Evolutionary conservation across 1,140 invertebrate species (phyloP), one percentile per base, ranked within the genome.

Genomic region (Lithobius niger): DNA sequence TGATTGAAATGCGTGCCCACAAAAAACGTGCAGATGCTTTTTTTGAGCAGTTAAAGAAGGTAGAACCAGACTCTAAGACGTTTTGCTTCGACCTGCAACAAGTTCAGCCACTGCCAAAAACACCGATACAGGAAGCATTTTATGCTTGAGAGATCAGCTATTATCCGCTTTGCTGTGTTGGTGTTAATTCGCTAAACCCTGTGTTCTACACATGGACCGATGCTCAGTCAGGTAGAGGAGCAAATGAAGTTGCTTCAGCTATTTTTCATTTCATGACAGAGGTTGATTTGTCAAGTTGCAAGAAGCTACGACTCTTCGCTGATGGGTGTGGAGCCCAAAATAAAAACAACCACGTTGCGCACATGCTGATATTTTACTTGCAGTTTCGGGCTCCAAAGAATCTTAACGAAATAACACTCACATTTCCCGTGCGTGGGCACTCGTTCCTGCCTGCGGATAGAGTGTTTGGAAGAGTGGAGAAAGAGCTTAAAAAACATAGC

Each of bases 51-150:
- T 25, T 69, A 0, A 61, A 60, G 49, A 57, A 68, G 57, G 55
- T 62, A 55, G 52, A 61, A 36, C 44, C 57, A 15, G 49, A 57
- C 24, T 18, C 62, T 24, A 44, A 57, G 10, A 62, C 55, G 25
- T 57, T 71, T 24, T 62, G 59, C 16, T 70, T 66, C 58, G 68
- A 72, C 55, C 71, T 64, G 31, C 64, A 71, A 61, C 71, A 71
- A 64, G 70, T 69, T 56, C 56, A 57, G 22, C 45, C 57, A 16
- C 28, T 68, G 18, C 66, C 65, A 15, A 63, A 64, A 62, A 40
- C 67, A 13, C 57, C 61, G 43, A 63, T 64, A 56, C 66, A 66
- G 43, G 18, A 55, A 15, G 57, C 65, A 1, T 71, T 70, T 52
- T 71, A 70, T 59, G 57, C 40, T 3, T 52, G 65, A 16, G 64